Evolutionary conservation across 2,888 invertebrate genomes (phyloP).

Genomic region (Ditula angustiorana): DNA sequence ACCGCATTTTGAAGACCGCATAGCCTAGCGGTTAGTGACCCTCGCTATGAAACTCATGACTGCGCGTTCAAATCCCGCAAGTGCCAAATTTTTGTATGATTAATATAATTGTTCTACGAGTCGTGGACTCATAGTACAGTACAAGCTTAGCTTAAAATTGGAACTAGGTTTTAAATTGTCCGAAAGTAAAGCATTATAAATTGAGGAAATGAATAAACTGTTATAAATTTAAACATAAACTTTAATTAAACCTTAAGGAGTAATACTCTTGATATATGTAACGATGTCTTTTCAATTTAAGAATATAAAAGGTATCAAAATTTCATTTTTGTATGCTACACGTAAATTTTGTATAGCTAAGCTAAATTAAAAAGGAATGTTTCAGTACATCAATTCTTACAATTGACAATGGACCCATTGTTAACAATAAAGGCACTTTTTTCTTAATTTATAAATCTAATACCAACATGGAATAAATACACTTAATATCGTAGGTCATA

Average conservation of each 20-base stretch:
- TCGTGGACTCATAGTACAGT: no score
- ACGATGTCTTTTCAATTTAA: slow-evolving; percentile 68
- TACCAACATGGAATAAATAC: slow-evolving; percentile 61
- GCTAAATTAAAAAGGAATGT: slow-evolving; percentile 75
- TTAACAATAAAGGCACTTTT: slow-evolving; percentile 72
- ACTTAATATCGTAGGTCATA: slow-evolving; percentile 52
- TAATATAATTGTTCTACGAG: no score
- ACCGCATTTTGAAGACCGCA: no score
- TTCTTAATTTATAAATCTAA: slow-evolving; percentile 49
- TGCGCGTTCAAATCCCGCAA: no score
- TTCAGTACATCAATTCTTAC: slow-evolving; percentile 72
- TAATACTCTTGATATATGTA: slow-evolving; percentile 80
- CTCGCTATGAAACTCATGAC: no score
- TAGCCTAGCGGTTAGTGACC: no score
- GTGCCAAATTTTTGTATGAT: no score
- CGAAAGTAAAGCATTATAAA: neutral
- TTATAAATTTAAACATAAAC: slow-evolving; percentile 61
- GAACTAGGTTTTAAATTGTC: no score
- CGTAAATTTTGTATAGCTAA: slow-evolving; percentile 61
- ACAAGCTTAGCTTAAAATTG: no score
- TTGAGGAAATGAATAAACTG: slow-evolving; percentile 42
- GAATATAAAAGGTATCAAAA: slow-evolving; percentile 67
- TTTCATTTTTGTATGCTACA: slow-evolving; percentile 54
- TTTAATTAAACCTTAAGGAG: slow-evolving; percentile 73
- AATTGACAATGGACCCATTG: slow-evolving; percentile 75